Conservation (phyloP, 2,113 vertebrate species). For the Takifugu bimaculatus region DNA sequence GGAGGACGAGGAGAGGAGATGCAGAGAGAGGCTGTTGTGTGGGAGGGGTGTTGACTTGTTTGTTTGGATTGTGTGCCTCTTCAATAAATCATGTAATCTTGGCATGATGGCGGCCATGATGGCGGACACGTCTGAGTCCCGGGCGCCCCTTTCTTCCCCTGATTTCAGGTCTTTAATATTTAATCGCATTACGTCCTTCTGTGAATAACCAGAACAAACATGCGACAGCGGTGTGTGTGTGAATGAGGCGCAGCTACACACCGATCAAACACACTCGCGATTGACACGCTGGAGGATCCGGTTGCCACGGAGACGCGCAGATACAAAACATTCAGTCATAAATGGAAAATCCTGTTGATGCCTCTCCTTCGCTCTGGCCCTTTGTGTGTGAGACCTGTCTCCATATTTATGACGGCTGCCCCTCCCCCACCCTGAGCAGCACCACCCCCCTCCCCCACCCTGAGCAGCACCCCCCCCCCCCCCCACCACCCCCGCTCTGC, state of each 20-base stretch:
- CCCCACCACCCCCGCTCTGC: too few relatives aligned
- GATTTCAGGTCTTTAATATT: neutral
- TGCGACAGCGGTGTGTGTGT: conserved; percentile 10
- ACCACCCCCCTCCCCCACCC: conserved; percentile 8
- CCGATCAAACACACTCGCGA: conserved; percentile 46
- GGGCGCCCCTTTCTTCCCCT: conserved; percentile 7
- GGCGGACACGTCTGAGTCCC: conserved; percentile 39
- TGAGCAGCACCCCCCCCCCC: conserved; percentile 10
- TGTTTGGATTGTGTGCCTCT: conserved; percentile 60
- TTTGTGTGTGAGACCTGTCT: conserved; percentile 13
- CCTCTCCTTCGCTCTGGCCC: conserved; percentile 11
- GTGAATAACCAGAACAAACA: neutral
- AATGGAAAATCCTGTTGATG: conserved; percentile 35
- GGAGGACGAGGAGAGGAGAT: conserved; percentile 48
- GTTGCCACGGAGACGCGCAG: conserved; percentile 64
- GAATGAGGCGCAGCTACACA: conserved; percentile 34
- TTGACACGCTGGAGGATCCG: conserved; percentile 47
- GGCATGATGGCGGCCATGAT: conserved; percentile 22
- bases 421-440: conserved; percentile 12
- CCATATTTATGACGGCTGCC: too few relatives aligned
- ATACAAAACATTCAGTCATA: conserved; percentile 56
- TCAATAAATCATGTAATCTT: conserved; percentile 51
- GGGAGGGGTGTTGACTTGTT: conserved; percentile 69
- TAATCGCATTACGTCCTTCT: conserved; percentile 2
- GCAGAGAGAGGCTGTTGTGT: conserved; percentile 65